A percentile compares a stretch with the other conserved stretches of the same genome.
Conservation (phyloP, 2,797 vertebrate genomes). For the Paratrypauchen microcephalus region DNA sequence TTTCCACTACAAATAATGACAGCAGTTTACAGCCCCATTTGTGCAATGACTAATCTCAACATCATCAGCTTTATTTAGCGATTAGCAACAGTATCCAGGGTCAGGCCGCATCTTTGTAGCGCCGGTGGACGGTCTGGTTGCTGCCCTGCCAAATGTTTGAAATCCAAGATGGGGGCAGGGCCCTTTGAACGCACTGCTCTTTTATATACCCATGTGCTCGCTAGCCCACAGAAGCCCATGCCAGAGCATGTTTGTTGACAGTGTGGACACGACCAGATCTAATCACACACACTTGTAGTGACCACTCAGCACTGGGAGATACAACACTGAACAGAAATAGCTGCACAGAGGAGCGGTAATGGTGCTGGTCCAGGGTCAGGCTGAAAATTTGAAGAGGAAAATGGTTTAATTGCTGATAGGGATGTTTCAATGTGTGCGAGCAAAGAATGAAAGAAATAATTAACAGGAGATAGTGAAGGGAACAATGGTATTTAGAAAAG, state of each 20-base stretch:
- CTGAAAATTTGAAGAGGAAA: slow-evolving; percentile 15
- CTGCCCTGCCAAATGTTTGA: slow-evolving; percentile 77
- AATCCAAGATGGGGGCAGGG: slow-evolving; percentile 74
- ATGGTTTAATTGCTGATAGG: slow-evolving; percentile 7
- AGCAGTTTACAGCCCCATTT: slow-evolving; percentile 5
- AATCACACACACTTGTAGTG: slow-evolving; percentile 51
- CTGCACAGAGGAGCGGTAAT: not conserved
- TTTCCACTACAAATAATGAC: slow-evolving; percentile 2
- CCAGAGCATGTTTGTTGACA: slow-evolving; percentile 64
- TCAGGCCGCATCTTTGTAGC: slow-evolving; percentile 49
- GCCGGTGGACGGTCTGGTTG: slow-evolving; percentile 66
- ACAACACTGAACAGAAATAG: slow-evolving; percentile 42
- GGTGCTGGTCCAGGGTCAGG: slow-evolving; percentile 16
- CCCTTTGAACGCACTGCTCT: slow-evolving; percentile 68
- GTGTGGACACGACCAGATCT: slow-evolving; percentile 58
- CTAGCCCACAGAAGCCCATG: slow-evolving; percentile 52
- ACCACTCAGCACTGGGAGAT: slow-evolving; percentile 37
- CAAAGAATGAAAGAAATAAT: not conserved
- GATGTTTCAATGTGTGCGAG: not conserved
- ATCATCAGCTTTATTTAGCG: slow-evolving; percentile 49
- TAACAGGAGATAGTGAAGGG: not conserved
- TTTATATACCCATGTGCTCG: slow-evolving; percentile 52
- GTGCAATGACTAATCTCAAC: not conserved
- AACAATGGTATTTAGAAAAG: not conserved
- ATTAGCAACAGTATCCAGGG: slow-evolving; percentile 49